Evolutionary conservation across 2,113 vertebrate genomes (phyloP).

Genomic region (Glaucidium brasilianum): DNA sequence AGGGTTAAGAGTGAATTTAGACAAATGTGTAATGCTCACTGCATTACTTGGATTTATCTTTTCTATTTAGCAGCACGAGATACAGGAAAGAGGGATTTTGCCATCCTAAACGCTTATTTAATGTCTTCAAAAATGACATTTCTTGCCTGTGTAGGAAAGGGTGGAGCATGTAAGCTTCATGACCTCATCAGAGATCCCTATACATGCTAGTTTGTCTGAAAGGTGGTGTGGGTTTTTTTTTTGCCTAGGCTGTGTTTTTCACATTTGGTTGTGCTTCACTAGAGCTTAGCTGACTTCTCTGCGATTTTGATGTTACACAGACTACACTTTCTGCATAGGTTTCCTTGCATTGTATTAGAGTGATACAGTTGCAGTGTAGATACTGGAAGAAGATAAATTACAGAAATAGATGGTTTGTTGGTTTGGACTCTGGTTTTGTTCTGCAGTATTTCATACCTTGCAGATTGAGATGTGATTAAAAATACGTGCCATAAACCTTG

Average conservation of each 20-base stretch:
- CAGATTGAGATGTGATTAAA: background rate
- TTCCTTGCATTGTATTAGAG: background rate
- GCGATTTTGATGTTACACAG: background rate
- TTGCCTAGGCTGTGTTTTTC: background rate
- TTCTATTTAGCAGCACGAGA: background rate
- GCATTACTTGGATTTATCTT: background rate
- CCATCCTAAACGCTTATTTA: background rate
- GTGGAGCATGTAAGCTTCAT: accelerated
- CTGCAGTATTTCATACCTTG: background rate
- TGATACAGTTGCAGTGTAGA: background rate
- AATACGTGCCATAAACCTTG: background rate
- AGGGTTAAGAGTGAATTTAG: background rate
- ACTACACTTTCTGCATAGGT: accelerated
- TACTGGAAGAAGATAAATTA: background rate
- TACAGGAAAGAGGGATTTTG: background rate
- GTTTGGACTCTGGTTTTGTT: background rate
- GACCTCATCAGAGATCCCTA: background rate
- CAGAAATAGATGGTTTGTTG: background rate
- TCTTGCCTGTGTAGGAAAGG: background rate
- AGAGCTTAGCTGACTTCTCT: background rate
- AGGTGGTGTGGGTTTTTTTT: background rate
- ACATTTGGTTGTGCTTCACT: background rate
- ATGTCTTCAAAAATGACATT: no score
- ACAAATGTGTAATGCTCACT: background rate
- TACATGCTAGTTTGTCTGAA: background rate